These are phyloP conservation scores for Halyomorpha halys DNA, from an alignment of 1,140 invertebrate genomes.

Conservation along the genomic window DNA sequence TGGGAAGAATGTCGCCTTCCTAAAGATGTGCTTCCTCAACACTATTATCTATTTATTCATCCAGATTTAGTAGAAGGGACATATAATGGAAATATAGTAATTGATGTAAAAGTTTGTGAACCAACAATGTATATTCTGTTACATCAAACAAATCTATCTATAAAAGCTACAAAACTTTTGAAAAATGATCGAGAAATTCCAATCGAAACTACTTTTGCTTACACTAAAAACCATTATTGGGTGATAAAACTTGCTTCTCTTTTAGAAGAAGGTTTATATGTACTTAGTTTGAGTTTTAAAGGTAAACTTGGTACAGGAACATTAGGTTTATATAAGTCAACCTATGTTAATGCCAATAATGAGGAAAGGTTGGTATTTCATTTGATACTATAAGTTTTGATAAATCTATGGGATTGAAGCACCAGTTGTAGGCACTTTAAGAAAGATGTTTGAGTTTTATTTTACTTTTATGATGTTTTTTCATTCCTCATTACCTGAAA, in stretches of 20 bases:
- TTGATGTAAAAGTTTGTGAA: constrained; percentile 10
- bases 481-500: not conserved
- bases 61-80: constrained; percentile 6
- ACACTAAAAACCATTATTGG: constrained; percentile 8
- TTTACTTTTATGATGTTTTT: not conserved
- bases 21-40: constrained; percentile 4
- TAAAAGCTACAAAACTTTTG: not conserved
- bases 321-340: constrained; percentile 7
- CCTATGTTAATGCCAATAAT: not conserved
- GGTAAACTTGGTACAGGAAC: not conserved
- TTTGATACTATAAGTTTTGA: constrained; percentile 2
- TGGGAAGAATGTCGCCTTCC: constrained; percentile 8
- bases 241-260: not conserved
- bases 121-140: not conserved
- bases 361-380: not conserved
- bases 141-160: not conserved
- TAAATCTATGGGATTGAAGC: not conserved
- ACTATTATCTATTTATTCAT: constrained; percentile 9
- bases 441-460: not conserved
- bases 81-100: constrained; percentile 1
- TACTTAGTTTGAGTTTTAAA: not conserved
- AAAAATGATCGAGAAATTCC: not conserved
- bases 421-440: not conserved
- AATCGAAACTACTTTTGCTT: not conserved
- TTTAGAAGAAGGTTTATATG: not conserved